Evolutionary conservation across 2,797 vertebrate species (phyloP).

Genomic region (Cephalopachus bancanus): DNA sequence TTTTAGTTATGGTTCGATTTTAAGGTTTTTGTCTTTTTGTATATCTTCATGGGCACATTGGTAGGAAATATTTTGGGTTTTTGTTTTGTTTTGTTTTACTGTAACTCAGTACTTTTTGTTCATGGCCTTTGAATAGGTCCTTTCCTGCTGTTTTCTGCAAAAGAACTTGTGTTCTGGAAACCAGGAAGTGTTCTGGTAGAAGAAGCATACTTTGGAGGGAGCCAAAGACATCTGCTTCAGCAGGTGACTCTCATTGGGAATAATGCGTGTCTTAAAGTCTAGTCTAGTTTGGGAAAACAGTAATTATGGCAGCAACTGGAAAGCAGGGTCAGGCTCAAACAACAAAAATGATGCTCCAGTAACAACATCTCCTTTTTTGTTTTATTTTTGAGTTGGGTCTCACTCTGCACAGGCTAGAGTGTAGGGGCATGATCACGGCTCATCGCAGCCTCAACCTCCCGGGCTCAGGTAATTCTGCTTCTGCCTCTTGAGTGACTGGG

Average conservation of each 20-base stretch:
- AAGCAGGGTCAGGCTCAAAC: neutral
- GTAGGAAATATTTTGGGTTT: neutral
- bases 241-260: neutral
- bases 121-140: neutral
- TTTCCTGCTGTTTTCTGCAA: neutral
- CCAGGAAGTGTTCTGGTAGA: neutral
- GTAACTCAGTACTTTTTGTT: neutral
- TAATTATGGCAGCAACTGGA: neutral
- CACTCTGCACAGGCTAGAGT: too few species aligned
- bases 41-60: neutral
- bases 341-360: neutral
- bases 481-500: too few species aligned
- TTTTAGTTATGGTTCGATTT: conserved; percentile 18
- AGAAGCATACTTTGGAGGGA: neutral
- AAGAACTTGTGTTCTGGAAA: neutral
- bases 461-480: too few species aligned
- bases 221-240: neutral
- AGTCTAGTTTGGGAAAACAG: neutral
- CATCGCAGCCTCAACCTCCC: too few species aligned
- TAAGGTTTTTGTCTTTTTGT: conserved; percentile 34
- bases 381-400: too few species aligned
- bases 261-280: neutral
- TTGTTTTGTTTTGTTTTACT: neutral
- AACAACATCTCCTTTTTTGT: neutral
- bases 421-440: too few species aligned